Base-by-base conservation (phyloP, 2,113 vertebrate genomes). In the Leptosomus discolor region DNA sequence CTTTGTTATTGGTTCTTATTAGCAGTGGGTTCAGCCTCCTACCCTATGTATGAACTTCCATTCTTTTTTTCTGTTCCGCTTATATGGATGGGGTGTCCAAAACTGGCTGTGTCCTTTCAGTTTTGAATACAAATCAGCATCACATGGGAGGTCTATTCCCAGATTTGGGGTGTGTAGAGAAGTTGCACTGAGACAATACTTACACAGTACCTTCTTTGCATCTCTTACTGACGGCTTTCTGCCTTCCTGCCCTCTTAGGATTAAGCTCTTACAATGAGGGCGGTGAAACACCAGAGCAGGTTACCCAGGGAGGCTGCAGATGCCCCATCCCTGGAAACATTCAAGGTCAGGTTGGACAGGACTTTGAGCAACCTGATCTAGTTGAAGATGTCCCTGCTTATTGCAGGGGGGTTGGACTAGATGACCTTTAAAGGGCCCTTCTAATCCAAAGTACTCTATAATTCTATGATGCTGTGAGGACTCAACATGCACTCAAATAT, bases 1-100 rank as follows among this genome's bases (percentile, higher is more conserved):
- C 65, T 90, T 86, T 77, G 75, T 92, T 87, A 91, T 87, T 95
- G 70, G 77, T 88, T 95, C 77, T 91, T 94, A 91, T 67, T 67
- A 92, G 53, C 36, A 50, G n/a, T 24, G 32, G 32, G 24, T 75
- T 92, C 69, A 85, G 56, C 41, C 45, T 93, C 50, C 41, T 95
- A 92, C 45, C 77, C 89, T 73, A 29, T 29, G 13, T 29, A 85
- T 77, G 94, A 97, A 79, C 94, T 93, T 68, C 54, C 16, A 85
- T 11, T 92, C 32, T 60, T 84, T 92, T 74, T 78, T 84, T 56
- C 45, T 85, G 16, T 46, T 46, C 16, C 41, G 51, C 27, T 9
- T 91, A 29, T 78, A 71, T 27, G 30, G 26, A 41, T 60, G 39
- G 9, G 36, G 11, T 88, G 61, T 68, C 50, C 65, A 79, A 76